Conservation (phyloP, 2,797 vertebrate genomes). For the Lepus oiostolus region DNA sequence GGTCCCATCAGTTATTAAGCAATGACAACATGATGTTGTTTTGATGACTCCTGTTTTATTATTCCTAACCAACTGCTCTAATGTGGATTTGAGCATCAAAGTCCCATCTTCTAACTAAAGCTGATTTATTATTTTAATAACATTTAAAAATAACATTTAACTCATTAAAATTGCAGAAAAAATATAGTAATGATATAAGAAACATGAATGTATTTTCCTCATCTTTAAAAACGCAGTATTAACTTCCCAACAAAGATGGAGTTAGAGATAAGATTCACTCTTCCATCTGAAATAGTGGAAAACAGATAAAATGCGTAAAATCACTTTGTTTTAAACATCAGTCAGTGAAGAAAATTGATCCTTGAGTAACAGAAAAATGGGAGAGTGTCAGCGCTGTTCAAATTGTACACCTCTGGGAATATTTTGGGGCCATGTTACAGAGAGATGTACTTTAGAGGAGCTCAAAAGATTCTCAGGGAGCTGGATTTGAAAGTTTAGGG, state of each 20-base stretch:
- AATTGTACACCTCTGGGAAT: neutral
- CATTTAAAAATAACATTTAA: conserved; percentile 60
- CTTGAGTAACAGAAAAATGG: neutral
- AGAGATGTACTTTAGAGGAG: neutral
- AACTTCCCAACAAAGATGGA: neutral
- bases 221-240: conserved; percentile 22
- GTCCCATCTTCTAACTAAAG: conserved; percentile 37
- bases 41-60: conserved; percentile 76
- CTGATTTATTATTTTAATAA: conserved; percentile 68
- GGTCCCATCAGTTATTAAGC: conserved; percentile 81
- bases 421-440: neutral
- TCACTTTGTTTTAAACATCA: neutral
- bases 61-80: conserved; percentile 63
- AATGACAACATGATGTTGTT: conserved; percentile 81
- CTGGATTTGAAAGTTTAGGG: neutral
- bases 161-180: conserved; percentile 36
- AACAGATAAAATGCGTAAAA: neutral
- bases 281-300: neutral
- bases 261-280: neutral
- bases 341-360: neutral
- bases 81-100: conserved; percentile 43
- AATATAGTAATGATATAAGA: neutral
- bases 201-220: neutral
- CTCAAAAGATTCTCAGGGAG: neutral
- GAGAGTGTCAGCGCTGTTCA: accelerated